Percentiles rank a stretch among this genome's conserved stretches.
Evolutionary conservation across 2,113 vertebrate genomes (phyloP).

Genomic region (Neotoma lepida): DNA sequence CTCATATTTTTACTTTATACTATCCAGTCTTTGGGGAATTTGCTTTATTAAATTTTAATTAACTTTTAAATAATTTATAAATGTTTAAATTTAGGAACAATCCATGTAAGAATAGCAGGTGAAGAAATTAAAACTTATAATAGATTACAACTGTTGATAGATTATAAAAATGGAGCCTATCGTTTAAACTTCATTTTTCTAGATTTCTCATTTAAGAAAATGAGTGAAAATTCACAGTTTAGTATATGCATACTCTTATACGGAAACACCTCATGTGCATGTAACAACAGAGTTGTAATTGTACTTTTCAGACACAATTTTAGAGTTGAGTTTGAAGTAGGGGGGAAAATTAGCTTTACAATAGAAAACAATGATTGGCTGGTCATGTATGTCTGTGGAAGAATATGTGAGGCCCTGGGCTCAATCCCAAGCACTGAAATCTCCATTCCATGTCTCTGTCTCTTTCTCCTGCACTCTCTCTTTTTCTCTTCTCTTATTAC

Average conservation of each 20-base stretch:
- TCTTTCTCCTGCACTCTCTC: neutral
- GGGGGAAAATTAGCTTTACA: neutral
- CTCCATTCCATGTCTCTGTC: neutral
- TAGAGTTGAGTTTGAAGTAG: neutral
- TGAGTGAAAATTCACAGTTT: neutral
- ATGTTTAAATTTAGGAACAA: constrained; percentile 44
- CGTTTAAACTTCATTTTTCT: neutral
- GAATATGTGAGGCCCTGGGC: neutral
- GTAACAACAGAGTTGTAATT: neutral
- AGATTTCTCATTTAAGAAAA: neutral
- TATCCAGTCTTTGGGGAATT: neutral
- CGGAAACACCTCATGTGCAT: neutral
- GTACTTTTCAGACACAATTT: constrained; percentile 4
- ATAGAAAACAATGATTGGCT: neutral
- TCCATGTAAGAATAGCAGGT: neutral
- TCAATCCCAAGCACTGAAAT: neutral
- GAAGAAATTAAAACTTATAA: neutral
- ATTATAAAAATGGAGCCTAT: constrained; percentile 31
- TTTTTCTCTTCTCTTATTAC: neutral
- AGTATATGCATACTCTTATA: neutral
- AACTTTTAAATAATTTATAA: constrained; percentile 10
- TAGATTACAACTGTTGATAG: neutral
- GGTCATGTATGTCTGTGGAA: neutral
- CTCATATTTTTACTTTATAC: neutral
- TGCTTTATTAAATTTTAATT: constrained; percentile 1